Evolutionary conservation across 2,113 vertebrate genomes (phyloP), one percentile per base, ranked within the genome.

Genomic region (Elaphurus davidianus): DNA sequence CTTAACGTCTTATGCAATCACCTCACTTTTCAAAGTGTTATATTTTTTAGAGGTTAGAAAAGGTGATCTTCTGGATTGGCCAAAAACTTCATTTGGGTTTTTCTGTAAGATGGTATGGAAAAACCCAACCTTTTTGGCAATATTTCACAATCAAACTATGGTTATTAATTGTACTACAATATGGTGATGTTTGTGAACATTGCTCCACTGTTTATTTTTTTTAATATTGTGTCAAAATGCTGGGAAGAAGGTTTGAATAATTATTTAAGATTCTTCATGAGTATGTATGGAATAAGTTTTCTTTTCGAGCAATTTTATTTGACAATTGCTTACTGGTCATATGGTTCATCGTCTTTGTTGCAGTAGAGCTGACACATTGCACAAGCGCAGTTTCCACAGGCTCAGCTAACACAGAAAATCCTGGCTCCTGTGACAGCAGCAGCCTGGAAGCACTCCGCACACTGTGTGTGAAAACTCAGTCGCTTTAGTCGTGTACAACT

Each of bases 171-270:
- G 27, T n/a, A 54, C 50, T 4, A 50, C 52, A 76, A 81, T 27
- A 74, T 47, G 54, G 23, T 82, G 54, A 55, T 11, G 7, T 60
- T 83, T 95, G 9, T 45, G 45, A 50, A 92, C 62, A 11, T 50
- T 59, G 96, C 47, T 97, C 23, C 98, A 99, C 99, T 91, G 99
- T 99, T 90, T 99, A 99, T 96, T 99, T 99, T 99, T 33, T 50
- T 50, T 59, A 64, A 99, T 60, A 98, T 99, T 0, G 99, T 99
- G 45, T 99, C 99, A 96, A 99, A 99, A 93, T 99, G 99, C 98
- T 99, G 99, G 0, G 99, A 99, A 62, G 99, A 99, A 94, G 99
- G 99, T 7, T 98, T 99, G 19, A 99, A 99, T 55, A 99, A 99
- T 82, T 99, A 99, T 98, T 97, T 99, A 82, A 99, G 99, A 95